These are phyloP conservation scores for Pseudorhiza aurosa DNA, from an alignment of 30 jellyfish, hydroid and myxozoan genomes.

Conservation along the genomic window DNA sequence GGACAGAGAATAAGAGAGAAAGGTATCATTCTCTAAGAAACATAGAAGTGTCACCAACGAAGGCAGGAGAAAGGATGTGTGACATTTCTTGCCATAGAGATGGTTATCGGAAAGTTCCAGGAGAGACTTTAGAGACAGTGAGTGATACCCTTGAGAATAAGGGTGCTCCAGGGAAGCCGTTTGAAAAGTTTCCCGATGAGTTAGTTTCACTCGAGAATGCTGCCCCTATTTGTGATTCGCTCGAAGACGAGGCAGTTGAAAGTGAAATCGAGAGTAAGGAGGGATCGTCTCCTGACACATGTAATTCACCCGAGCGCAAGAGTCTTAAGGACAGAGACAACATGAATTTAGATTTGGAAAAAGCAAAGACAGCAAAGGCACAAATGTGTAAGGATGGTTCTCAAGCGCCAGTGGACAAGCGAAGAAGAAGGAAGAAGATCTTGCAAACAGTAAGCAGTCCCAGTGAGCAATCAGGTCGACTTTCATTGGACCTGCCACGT, in stretches of 20 bases:
- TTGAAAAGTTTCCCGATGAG: no score
- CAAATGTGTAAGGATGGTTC: background rate
- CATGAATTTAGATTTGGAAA: background rate
- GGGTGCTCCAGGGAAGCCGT: no score
- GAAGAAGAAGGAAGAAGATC: slow-evolving; percentile 20
- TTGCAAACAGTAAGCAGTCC: slow-evolving; percentile 24
- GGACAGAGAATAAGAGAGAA: no score
- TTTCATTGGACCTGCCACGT: slow-evolving; percentile 79
- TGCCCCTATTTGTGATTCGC: background rate
- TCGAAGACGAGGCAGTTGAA: background rate
- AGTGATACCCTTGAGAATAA: no score
- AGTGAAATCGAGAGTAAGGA: background rate
- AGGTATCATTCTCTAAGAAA: no score
- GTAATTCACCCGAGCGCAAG: background rate
- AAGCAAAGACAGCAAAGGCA: background rate
- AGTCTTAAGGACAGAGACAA: background rate
- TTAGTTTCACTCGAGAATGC: no score
- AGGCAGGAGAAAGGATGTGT: no score
- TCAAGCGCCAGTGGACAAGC: background rate
- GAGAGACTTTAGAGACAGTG: no score
- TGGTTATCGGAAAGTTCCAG: no score
- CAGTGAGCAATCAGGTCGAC: slow-evolving; percentile 48
- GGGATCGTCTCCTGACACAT: background rate
- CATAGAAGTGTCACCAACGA: no score
- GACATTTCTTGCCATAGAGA: no score